Base-by-base conservation (phyloP, 1,140 invertebrate genomes). In the Pectinophora gossypiella region DNA sequence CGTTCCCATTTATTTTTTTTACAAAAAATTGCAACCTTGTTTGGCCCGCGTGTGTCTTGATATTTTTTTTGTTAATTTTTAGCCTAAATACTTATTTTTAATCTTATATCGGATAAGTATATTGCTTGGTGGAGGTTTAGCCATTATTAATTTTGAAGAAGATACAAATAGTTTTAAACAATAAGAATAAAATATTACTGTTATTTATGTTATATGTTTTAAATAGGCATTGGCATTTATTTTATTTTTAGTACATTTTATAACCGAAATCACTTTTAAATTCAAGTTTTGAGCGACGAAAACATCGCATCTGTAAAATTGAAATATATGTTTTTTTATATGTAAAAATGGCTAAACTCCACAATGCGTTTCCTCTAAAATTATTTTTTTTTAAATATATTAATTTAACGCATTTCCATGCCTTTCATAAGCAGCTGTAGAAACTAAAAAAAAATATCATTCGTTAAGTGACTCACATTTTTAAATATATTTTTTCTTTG, bases 381-480 rank as follows among this genome's bases (percentile, higher is more conserved):
- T 59, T 72, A 74, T 68, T 67, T 68, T 64, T 63, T 62, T 40
- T 20, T 40, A 40, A 7, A 61, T 68, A 57, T 64, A 58, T 59
- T 64, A 57, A 60, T 67, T 65, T 58, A 64, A 68, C 58, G 76
- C 76, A 74, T 72, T 52, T 64, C 49, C 38, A 54, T 73, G 77
- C 67, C 66, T 65, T 35, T 72, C 70, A 69, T 76, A 81, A 81
- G 80, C 75, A 72, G 77, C 68, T 52, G 54, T 71, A 72, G 62
- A 76, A 75, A 76, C 53, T 67, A 64, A 69, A 65, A 71, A 52
- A n/a, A n/a, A n/a, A n/a, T n/a, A n/a, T n/a, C n/a, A 72, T 76
- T 76, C 63, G 66, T 59, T 71, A 72, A 58, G 44, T 84, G 80
- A 85, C 81, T 85, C 78, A 85, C 81, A 84, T 84, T 81, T 70